A percentile compares a stretch with the other conserved stretches of the same genome.
phyloP scores from a whole-genome alignment of 2,888 invertebrate species.

The Thymelicus sylvestris region DNA sequence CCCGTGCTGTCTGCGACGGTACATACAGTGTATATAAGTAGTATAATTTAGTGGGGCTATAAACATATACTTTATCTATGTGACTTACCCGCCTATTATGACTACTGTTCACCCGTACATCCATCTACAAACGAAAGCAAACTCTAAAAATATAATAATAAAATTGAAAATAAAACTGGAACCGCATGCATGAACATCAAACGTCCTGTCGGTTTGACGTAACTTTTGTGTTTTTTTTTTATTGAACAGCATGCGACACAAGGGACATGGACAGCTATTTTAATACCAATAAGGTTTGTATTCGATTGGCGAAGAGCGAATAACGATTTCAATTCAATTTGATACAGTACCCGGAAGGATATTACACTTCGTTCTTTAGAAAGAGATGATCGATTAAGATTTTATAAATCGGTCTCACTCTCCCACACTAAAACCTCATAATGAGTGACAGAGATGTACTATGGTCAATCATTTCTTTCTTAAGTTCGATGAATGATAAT shows the following conservation, averaged over 20 bases:
- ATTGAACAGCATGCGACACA: conserved; percentile 33
- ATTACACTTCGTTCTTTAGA: too few species aligned
- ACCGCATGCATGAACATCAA: conserved; percentile 45
- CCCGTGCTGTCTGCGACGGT: too few species aligned
- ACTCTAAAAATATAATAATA: conserved; percentile 70
- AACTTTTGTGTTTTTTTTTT: not conserved
- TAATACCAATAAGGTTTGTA: not conserved
- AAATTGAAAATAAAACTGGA: conserved; percentile 52
- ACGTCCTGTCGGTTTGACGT: conserved; percentile 24
- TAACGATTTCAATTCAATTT: not conserved
- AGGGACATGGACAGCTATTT: conserved; percentile 25
- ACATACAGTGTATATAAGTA: conserved; percentile 40
- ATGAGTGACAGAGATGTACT: conserved; percentile 4
- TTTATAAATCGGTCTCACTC: too few species aligned
- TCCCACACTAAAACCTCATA: too few species aligned
- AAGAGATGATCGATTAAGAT: too few species aligned
- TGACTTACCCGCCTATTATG: conserved; percentile 84
- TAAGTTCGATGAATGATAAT: not conserved
- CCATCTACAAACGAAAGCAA: conserved; percentile 85
- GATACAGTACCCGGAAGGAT: not conserved
- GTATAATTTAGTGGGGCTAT: conserved; percentile 33
- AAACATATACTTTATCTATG: conserved; percentile 40
- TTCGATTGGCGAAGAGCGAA: not conserved
- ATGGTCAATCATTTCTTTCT: not conserved
- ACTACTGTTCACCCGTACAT: conserved; percentile 84